Evolutionary conservation across 1,140 invertebrate genomes (phyloP).

Genomic region (Ips typographus): DNA sequence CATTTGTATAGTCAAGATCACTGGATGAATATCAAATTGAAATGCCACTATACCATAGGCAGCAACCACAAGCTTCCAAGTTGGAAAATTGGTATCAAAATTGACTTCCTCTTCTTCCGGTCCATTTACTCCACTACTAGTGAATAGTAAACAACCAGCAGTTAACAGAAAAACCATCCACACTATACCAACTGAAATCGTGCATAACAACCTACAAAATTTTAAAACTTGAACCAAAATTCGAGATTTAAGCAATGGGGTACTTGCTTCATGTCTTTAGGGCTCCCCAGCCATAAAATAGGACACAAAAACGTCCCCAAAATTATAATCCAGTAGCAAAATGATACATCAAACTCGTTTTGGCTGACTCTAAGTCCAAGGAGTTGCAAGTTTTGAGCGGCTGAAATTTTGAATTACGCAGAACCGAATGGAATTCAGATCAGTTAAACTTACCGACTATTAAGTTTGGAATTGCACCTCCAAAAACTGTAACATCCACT

Average conservation of each 20-base stretch:
- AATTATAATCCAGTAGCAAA: conserved; percentile 74
- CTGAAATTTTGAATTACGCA: conserved; percentile 52
- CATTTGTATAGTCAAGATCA: conserved; percentile 75
- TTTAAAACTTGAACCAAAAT: conserved; percentile 1
- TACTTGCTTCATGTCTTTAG: conserved; percentile 78
- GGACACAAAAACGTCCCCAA: conserved; percentile 71
- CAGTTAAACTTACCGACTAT: conserved; percentile 62
- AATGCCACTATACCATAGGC: conserved; percentile 68
- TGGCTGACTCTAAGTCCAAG: conserved; percentile 67
- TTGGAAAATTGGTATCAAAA: conserved; percentile 17
- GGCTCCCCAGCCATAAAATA: conserved; percentile 79
- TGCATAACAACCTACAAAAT: conserved; percentile 58
- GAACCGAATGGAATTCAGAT: too few relatives aligned
- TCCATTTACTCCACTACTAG: background rate
- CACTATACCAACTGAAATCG: conserved; percentile 61
- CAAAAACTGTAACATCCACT: conserved; percentile 71
- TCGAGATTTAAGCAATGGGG: background rate
- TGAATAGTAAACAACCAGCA: conserved; percentile 56
- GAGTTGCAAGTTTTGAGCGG: conserved; percentile 73
- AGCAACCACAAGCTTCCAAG: conserved; percentile 57
- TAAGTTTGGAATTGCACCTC: conserved; percentile 73
- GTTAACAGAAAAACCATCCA: conserved; percentile 59
- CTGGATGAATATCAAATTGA: conserved; percentile 78
- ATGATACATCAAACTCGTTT: conserved; percentile 65
- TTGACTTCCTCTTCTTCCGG: background rate